Percentiles rank a stretch among this genome's conserved stretches.
These are phyloP conservation scores for Triplophysa dalaica DNA, from an alignment of 2,113 vertebrate species.

Conservation along the genomic window DNA sequence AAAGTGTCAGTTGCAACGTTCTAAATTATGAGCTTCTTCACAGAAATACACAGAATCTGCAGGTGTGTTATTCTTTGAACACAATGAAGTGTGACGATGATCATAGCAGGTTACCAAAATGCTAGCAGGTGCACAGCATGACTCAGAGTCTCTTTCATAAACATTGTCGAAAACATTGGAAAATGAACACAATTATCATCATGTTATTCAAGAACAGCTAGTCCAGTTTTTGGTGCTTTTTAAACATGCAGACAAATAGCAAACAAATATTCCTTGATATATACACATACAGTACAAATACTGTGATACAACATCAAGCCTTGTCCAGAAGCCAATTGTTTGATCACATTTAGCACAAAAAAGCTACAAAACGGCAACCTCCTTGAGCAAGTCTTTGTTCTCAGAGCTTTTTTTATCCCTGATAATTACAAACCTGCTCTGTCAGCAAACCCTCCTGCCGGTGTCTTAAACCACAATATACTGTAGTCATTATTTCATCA, in stretches of 20 bases:
- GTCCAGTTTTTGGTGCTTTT: not conserved
- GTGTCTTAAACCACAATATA: constrained; percentile 31
- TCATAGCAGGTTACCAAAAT: constrained; percentile 27
- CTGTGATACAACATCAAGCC: not conserved
- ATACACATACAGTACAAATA: not conserved
- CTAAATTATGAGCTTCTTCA: not conserved
- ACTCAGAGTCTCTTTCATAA: constrained; percentile 19
- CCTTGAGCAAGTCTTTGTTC: not conserved
- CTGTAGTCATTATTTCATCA: constrained; percentile 47
- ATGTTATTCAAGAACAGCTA: constrained; percentile 6
- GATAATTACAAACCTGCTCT: constrained; percentile 27
- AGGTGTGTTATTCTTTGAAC: constrained; percentile 9
- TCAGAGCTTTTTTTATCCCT: constrained; percentile 14
- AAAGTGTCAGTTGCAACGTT: not conserved
- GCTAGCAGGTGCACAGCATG: constrained; percentile 33
- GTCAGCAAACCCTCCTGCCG: constrained; percentile 5
- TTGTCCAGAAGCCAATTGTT: constrained; percentile 31
- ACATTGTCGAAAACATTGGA: constrained; percentile 11
- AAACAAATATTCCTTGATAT: not conserved
- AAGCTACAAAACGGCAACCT: constrained; percentile 28
- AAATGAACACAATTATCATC: constrained; percentile 8
- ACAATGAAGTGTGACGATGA: constrained; percentile 21
- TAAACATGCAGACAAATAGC: not conserved
- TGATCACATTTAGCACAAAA: constrained; percentile 20
- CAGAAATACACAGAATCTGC: constrained; percentile 6